Percentiles rank a stretch among this genome's conserved stretches.
These are phyloP conservation scores for Corydoras sp. DNA, from an alignment of 2,113 vertebrate genomes.

Conservation along the genomic window DNA sequence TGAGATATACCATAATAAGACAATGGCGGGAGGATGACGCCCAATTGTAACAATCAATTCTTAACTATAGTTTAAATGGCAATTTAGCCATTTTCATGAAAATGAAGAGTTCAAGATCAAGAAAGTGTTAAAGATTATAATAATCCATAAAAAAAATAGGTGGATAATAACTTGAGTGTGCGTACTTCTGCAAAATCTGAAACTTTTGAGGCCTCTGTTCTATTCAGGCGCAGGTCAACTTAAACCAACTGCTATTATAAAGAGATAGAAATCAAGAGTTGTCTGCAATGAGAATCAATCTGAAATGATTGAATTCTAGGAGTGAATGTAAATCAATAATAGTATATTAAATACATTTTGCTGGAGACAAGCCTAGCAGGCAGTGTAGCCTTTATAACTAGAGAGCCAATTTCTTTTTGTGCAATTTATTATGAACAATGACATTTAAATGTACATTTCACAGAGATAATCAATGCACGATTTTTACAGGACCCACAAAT, in stretches of 20 bases:
- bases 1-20: conserved; percentile 5
- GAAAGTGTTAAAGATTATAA: conserved; percentile 18
- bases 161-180: conserved; percentile 9
- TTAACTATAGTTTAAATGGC: neutral
- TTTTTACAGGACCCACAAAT: conserved; percentile 25
- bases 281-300: conserved; percentile 27
- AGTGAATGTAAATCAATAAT: conserved; percentile 45
- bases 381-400: conserved; percentile 29
- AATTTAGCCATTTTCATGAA: neutral
- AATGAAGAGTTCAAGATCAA: conserved; percentile 11
- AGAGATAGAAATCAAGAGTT: conserved; percentile 25
- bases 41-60: neutral
- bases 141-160: conserved; percentile 15
- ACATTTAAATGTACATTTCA: conserved; percentile 38
- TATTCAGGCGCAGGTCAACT: conserved; percentile 19
- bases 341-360: conserved; percentile 35
- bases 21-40: neutral
- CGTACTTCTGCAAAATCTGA: neutral
- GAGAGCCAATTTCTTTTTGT: conserved; percentile 23
- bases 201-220: conserved; percentile 14
- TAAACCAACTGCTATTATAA: conserved; percentile 25
- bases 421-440: conserved; percentile 38
- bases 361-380: conserved; percentile 15
- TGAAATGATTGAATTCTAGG: conserved; percentile 36
- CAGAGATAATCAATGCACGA: conserved; percentile 36